Percentiles rank a stretch among this genome's conserved stretches.
These are phyloP conservation scores for Dipus sagitta DNA, from an alignment of 2,797 vertebrate species.

Conservation along the genomic window DNA sequence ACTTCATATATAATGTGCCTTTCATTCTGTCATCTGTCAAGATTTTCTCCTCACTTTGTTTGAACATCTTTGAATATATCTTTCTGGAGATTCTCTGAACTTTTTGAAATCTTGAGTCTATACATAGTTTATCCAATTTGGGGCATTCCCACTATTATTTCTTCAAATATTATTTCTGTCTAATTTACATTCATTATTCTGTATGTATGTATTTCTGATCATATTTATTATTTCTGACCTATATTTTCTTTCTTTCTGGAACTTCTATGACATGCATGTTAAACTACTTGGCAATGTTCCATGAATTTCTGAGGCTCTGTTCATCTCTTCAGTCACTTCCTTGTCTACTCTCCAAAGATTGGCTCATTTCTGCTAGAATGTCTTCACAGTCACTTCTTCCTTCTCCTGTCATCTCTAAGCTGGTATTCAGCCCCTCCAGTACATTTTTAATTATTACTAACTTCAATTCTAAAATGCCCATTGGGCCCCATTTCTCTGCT, in stretches of 20 bases:
- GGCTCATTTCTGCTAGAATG: slow-evolving; percentile 5
- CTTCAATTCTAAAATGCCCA: slow-evolving; percentile 41
- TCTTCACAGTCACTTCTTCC: slow-evolving; percentile 39
- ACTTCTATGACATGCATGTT: accelerated
- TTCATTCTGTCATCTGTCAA: background rate
- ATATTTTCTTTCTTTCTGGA: background rate
- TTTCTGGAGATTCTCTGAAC: slow-evolving; percentile 1
- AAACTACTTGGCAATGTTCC: background rate
- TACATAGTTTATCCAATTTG: background rate
- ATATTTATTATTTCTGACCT: background rate
- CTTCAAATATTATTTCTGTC: background rate
- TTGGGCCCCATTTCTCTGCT: background rate
- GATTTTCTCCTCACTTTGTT: background rate
- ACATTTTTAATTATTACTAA: slow-evolving; percentile 7
- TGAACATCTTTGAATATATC: background rate
- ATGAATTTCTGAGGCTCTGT: background rate
- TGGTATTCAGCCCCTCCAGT: background rate
- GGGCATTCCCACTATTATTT: background rate
- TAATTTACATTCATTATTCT: background rate
- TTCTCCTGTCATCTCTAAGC: slow-evolving; percentile 29
- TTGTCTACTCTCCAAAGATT: background rate
- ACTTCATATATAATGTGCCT: background rate
- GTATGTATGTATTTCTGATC: background rate
- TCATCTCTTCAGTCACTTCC: background rate
- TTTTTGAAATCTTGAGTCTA: background rate